Conservation (phyloP, 2,113 vertebrate species). For the Pholis gunnellus region DNA sequence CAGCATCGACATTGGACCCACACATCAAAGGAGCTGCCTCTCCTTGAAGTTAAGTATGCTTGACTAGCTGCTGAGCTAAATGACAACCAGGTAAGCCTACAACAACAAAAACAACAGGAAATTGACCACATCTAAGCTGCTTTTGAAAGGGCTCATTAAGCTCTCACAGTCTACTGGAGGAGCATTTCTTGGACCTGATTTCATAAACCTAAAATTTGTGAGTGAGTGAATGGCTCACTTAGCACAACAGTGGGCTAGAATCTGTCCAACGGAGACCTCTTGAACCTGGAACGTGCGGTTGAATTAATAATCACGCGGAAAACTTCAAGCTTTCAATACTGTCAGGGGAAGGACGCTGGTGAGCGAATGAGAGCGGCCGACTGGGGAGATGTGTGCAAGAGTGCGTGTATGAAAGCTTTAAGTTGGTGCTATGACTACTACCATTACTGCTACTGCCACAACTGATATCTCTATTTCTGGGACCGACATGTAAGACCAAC, state of each 20-base stretch:
- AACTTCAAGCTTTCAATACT: conserved; percentile 1
- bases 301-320: conserved; percentile 22
- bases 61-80: conserved; percentile 54
- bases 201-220: conserved; percentile 31
- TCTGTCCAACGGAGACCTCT: conserved; percentile 7
- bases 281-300: conserved; percentile 3
- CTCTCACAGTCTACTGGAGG: conserved; percentile 47
- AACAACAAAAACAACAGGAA: conserved; percentile 50
- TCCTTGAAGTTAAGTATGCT: conserved; percentile 62
- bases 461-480: not conserved
- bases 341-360: no score
- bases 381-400: no score
- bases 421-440: conserved; percentile 46
- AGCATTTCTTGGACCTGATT: conserved; percentile 18
- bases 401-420: no score
- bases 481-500: conserved; percentile 42
- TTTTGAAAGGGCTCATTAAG: conserved; percentile 55
- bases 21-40: conserved; percentile 61
- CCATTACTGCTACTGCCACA: conserved; percentile 46
- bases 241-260: not conserved
- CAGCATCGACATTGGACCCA: conserved; percentile 41
- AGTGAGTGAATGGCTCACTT: conserved; percentile 16
- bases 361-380: no score
- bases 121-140: conserved; percentile 60
- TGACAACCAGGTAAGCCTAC: conserved; percentile 62